These are phyloP conservation scores for Drosophila repletoides DNA, from an alignment of 1,140 invertebrate species.

Conservation along the genomic window DNA sequence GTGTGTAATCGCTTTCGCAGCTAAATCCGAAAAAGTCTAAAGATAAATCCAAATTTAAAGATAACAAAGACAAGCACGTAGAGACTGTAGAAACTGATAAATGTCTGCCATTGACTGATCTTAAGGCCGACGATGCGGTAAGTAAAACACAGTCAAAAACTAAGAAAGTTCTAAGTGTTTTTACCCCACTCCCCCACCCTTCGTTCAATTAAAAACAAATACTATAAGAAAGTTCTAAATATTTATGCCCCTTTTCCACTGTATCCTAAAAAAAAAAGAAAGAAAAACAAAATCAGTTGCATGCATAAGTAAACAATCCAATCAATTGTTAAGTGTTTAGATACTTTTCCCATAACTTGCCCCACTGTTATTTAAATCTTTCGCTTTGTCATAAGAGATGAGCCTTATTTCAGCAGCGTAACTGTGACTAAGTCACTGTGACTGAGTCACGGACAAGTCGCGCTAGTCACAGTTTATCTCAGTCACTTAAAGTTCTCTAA, in stretches of 20 bases:
- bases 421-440: too few species aligned
- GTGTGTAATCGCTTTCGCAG: constrained; percentile 72
- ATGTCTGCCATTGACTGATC: constrained; percentile 73
- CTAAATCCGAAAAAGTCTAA: constrained; percentile 78
- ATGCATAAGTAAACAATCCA: constrained; percentile 7
- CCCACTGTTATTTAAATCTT: constrained; percentile 1
- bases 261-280: too few species aligned
- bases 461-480: too few species aligned
- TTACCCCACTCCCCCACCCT: neutral
- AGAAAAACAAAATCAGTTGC: neutral
- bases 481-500: too few species aligned
- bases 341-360: constrained; percentile 1
- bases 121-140: constrained; percentile 73
- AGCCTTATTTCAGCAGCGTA: too few species aligned
- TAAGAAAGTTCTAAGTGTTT: neutral
- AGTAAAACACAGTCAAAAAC: constrained; percentile 45
- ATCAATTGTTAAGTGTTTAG: constrained; percentile 3
- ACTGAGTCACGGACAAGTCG: too few species aligned
- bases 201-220: too few species aligned
- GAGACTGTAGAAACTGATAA: constrained; percentile 77
- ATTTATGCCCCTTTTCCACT: too few species aligned
- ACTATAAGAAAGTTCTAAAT: too few species aligned
- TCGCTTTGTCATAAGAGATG: too few species aligned
- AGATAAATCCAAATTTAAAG: constrained; percentile 74
- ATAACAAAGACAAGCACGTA: constrained; percentile 64